Base-by-base conservation (phyloP, 1,140 invertebrate genomes). In the Galendromus occidentalis region DNA sequence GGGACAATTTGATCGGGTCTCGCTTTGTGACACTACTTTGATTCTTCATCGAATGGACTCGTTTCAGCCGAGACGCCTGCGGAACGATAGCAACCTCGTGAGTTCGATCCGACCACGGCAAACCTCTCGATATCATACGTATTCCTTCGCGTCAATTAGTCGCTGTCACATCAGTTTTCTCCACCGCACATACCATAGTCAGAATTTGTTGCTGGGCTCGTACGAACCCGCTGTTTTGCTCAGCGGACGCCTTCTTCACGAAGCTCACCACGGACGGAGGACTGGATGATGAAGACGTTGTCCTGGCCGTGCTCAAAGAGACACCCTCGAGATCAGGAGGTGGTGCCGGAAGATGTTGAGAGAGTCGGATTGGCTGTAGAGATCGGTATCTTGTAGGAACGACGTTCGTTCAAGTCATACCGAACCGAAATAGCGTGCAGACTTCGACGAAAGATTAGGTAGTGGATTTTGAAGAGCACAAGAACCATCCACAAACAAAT, bases 1-100 rank as follows among this genome's bases (percentile, higher is more conserved):
- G 66, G 7, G 28, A 64, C 17, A 66, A 67, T 22, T 72, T 71
- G 2, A 59, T 59, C 14, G 51, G 51, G 33, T 59, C 51, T 6
- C 51, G 51, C 25, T 59, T 59, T 25, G 25, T 59, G 33, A 59
- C 51, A 22, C 51, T 59, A 33, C 51, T 59, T 59, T 59, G 51
- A 25, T 59, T 59, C 51, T 59, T 59, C 51, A 59, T 59, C 33
- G 51, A 29, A 33, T 59, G 51, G 9, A 59, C 51, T 9, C 22
- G 14, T 25, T 59, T 59, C 33, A 59, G 22, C 2, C 51, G 51
- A 2, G 51, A 59, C 14, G 51, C 51, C 51, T 59, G 45, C n/a
- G 17, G 9, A 39, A 39, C 33, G 33, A 39, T 4, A 39, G 33
- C 4, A 39, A n/a, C n/a, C n/a, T n/a, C n/a, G n/a, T n/a, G n/a